A percentile compares a stretch with the other conserved stretches of the same genome.
phyloP scores from a whole-genome alignment of 2,797 vertebrate genomes.

The Falco cherrug region DNA sequence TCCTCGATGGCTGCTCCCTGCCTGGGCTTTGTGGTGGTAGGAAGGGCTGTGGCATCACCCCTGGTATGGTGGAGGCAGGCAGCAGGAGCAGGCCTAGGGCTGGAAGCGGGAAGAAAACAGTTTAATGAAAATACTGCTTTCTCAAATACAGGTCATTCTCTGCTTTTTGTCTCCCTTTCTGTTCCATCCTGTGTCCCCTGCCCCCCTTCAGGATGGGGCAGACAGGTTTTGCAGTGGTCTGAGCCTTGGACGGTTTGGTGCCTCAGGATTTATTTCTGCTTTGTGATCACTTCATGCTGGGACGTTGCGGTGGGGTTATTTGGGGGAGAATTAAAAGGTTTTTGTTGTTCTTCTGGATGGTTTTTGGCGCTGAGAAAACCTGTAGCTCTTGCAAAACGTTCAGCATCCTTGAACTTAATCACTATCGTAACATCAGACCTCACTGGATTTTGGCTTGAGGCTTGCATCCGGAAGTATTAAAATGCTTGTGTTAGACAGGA shows the following conservation, averaged over 20 bases:
- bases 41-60: not conserved
- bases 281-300: not conserved
- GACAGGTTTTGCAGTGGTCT: not conserved
- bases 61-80: rapidly evolving
- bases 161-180: not conserved
- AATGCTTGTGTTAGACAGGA: constrained; percentile 41
- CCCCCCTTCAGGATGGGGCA: rapidly evolving
- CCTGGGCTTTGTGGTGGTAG: not conserved
- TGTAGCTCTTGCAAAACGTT: constrained; percentile 4
- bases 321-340: not conserved
- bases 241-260: not conserved
- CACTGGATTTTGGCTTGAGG: constrained; percentile 47
- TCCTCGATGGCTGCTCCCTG: not conserved
- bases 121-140: not conserved
- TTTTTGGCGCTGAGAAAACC: constrained; percentile 14
- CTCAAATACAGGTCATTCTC: not conserved
- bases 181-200: too few species aligned
- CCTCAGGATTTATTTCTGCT: not conserved
- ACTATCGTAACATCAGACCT: constrained; percentile 16
- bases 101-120: not conserved
- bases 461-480: constrained; percentile 48
- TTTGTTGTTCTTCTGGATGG: not conserved
- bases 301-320: not conserved
- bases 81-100: not conserved
- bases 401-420: constrained; percentile 18